Evolutionary conservation across 2,797 vertebrate genomes (phyloP).

Genomic region (Xerus rutilus): DNA sequence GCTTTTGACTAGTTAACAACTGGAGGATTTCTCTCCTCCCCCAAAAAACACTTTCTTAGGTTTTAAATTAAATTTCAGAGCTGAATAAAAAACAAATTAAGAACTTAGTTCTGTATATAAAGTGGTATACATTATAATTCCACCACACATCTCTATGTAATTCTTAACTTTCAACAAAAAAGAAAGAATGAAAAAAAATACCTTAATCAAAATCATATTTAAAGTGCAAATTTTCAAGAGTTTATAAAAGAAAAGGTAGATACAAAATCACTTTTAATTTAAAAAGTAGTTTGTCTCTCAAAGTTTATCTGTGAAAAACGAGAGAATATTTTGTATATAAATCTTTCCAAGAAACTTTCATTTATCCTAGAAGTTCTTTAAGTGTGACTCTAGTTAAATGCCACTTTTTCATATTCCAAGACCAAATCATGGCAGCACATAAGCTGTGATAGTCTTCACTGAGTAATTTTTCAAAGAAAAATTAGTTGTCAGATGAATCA

Average conservation of each 20-base stretch:
- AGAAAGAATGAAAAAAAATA: not conserved
- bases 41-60: not conserved
- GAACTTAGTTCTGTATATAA: not conserved
- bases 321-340: not conserved
- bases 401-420: not conserved
- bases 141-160: not conserved
- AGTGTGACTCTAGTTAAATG: not conserved
- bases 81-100: not conserved
- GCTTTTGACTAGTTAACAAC: not conserved
- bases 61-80: not conserved
- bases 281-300: not conserved
- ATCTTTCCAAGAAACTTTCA: not conserved
- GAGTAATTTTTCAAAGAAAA: constrained; percentile 39
- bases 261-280: not conserved
- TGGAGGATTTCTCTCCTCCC: not conserved
- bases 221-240: not conserved
- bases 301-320: not conserved
- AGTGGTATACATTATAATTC: not conserved
- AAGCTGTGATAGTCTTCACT: not conserved
- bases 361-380: not conserved
- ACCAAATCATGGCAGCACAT: not conserved
- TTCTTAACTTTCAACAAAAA: not conserved
- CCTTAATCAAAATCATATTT: no score
- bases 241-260: not conserved
- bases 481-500: not conserved